phyloP scores from a whole-genome alignment of 2,797 vertebrate genomes.

The Capromys pilorides region DNA sequence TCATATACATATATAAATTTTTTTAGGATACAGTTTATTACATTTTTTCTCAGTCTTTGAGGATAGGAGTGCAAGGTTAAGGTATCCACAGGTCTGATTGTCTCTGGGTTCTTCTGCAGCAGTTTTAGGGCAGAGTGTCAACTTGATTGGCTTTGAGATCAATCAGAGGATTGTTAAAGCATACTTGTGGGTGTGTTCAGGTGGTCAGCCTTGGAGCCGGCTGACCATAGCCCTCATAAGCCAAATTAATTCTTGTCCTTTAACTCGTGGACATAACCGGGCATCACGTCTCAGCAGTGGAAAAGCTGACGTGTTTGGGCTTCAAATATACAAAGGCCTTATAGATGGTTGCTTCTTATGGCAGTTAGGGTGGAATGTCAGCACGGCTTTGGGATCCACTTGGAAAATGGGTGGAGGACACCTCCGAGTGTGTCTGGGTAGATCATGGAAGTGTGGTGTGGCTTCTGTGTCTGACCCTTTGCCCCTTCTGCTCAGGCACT shows the following conservation, averaged over 20 bases:
- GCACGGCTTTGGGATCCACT: not conserved
- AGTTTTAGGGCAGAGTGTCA: not conserved
- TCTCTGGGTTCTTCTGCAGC: not conserved
- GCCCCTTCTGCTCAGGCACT: not conserved
- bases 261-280: not conserved
- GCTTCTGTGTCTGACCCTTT: not conserved
- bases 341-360: not conserved
- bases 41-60: not conserved
- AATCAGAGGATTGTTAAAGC: not conserved
- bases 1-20: not conserved
- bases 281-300: not conserved
- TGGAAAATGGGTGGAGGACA: not conserved
- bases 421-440: not conserved
- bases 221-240: not conserved
- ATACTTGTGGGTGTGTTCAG: not conserved
- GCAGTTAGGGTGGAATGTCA: not conserved
- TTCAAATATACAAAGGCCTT: not conserved
- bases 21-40: not conserved
- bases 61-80: not conserved
- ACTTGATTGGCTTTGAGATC: not conserved
- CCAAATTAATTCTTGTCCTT: not conserved
- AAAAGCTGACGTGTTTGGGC: not conserved
- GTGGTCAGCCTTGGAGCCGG: not conserved
- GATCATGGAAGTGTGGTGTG: not conserved
- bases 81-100: not conserved